A percentile compares a stretch with the other conserved stretches of the same genome.
These are phyloP conservation scores for Geotrupes spiniger DNA, from an alignment of 2,888 invertebrate genomes.

Conservation along the genomic window DNA sequence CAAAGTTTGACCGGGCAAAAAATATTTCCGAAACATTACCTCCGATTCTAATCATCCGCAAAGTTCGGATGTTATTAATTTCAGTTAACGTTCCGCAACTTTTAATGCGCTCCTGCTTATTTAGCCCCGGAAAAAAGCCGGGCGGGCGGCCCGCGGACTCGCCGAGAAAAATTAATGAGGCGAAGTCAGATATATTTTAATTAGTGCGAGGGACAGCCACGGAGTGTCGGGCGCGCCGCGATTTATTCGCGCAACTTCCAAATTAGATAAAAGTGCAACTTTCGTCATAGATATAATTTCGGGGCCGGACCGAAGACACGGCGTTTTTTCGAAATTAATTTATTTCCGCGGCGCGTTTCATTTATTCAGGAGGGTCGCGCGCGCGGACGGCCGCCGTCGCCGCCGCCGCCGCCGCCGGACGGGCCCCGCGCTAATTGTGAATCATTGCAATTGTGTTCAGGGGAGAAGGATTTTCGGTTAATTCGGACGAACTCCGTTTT, in stretches of 20 bases:
- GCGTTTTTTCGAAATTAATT: conserved; percentile 40
- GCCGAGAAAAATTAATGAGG: conserved; percentile 1
- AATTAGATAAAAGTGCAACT: conserved; percentile 48
- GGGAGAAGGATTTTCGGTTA: conserved; percentile 39
- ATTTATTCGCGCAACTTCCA: conserved; percentile 35
- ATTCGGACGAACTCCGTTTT: conserved; percentile 30
- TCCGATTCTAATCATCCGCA: no score
- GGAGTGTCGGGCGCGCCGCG: background rate
- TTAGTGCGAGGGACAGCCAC: conserved; percentile 4
- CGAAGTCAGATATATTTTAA: conserved; percentile 4
- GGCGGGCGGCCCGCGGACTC: no score
- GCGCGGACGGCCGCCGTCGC: conserved; percentile 31
- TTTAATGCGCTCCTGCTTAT: no score
- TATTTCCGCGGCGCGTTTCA: conserved; percentile 40
- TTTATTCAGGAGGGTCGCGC: conserved; percentile 38
- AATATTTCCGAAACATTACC: no score
- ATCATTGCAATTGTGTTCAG: conserved; percentile 45
- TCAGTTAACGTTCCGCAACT: no score
- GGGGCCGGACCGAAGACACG: conserved; percentile 34
- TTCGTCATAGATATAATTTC: conserved; percentile 44
- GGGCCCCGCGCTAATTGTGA: conserved; percentile 42
- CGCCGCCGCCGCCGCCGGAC: conserved; percentile 29
- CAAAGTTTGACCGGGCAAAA: no score
- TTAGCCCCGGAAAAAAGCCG: no score
- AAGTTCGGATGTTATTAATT: no score